Conservation (phyloP, 2,888 invertebrate species). For the Netelia inedita region DNA sequence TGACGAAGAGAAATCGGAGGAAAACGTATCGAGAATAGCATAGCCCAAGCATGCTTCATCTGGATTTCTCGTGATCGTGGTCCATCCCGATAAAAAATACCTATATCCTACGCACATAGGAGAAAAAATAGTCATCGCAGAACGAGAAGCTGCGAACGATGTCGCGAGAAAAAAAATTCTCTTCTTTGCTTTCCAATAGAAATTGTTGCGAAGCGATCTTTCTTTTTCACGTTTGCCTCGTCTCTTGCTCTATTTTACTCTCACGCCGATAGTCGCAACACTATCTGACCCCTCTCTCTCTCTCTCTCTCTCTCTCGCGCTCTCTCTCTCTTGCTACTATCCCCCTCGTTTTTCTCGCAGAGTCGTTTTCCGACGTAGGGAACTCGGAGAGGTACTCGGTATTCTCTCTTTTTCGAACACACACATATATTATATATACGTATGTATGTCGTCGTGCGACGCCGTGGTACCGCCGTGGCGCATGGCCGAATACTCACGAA, state of each 20-base stretch:
- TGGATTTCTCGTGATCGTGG: conserved; percentile 20
- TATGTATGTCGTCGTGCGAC: conserved; percentile 55
- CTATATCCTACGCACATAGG: background rate
- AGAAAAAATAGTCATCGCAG: background rate
- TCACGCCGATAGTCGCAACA: background rate
- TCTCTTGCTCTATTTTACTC: background rate
- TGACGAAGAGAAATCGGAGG: no score
- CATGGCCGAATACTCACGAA: conserved; percentile 70
- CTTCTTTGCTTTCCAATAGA: background rate
- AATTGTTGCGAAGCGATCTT: background rate
- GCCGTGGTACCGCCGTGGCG: conserved; percentile 66
- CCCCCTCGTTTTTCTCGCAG: conserved; percentile 9
- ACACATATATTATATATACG: conserved; percentile 25
- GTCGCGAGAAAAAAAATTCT: background rate
- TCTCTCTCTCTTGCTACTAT: conserved; percentile 4
- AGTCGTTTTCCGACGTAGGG: conserved; percentile 45
- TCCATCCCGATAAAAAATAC: background rate
- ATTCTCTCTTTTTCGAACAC: conserved; percentile 10
- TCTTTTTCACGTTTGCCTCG: conserved; percentile 19
- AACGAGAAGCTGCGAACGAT: background rate
- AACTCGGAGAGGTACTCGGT: conserved; percentile 52
- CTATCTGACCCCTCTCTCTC: conserved; percentile 28
- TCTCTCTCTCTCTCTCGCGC: background rate
- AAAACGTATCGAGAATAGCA: no score
- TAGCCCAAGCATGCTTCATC: no score